Base-by-base conservation (phyloP, 2,797 vertebrate species). In the Setipinna tenuifilis region DNA sequence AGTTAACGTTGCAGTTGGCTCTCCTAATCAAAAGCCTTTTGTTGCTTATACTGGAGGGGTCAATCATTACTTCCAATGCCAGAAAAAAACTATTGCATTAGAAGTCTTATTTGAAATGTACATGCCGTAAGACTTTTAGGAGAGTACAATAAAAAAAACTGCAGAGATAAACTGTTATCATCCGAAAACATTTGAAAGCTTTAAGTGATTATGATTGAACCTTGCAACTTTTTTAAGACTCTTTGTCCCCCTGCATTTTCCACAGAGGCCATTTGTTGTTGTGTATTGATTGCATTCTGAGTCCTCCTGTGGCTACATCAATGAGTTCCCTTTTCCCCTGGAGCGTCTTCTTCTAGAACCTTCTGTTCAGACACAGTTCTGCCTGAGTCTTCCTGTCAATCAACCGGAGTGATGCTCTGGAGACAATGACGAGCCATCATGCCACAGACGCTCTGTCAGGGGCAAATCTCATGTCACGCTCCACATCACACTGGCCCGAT, bases 391-490 rank as follows among this genome's bases (percentile, higher is more conserved):
- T 44, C 31, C 19, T 44, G 71, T 78, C 71, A 78, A 78, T 78
- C 71, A 78, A 25, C 14, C 2, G 50, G 31, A 4, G 58, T 31
- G 31, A 19, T 78, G 71, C 35, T 31, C 71, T 17, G 17, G 35
- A 78, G 71, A 78, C 71, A 78, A 44, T 78, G 35, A 78, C 71
- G 35, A 78, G 71, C 71, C 71, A 41, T 78, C 71, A 14, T 82
- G 78, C 35, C 87, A 6, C 16, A 78, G 81, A 83, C 83, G 46
- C 46, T 0, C 65, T 54, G 84, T 83, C 83, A 41, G 82, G 71
- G 71, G 83, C 58, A 50, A 83, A 88, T 83, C 87, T 84, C 84
- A 85, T 61, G 80, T 81, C 85, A 86, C 59, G 83, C 87, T 86
- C 84, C 85, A 85, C 31, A 86, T 85, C 85, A 85, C 85, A 86